Conservation (phyloP, 1,140 invertebrate species). For the Drosophila leontia region DNA sequence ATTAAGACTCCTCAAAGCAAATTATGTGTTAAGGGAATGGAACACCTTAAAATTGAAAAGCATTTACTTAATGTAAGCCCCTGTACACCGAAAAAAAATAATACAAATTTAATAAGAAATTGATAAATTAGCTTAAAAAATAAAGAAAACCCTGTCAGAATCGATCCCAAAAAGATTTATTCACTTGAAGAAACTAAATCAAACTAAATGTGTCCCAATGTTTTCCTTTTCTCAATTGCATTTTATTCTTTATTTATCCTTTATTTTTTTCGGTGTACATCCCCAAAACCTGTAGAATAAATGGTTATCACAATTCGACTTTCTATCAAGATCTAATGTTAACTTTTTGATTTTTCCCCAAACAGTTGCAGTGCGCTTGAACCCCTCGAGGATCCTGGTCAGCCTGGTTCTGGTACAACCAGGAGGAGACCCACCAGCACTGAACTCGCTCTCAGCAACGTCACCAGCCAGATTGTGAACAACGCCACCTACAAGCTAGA, state of each 20-base stretch:
- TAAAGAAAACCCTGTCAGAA: not conserved
- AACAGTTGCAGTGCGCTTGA: conserved; percentile 67
- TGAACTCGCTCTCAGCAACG: conserved; percentile 67
- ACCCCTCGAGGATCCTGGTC: conserved; percentile 29
- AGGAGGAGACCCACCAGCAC: conserved; percentile 58
- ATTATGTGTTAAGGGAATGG: not conserved
- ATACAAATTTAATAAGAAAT: not conserved
- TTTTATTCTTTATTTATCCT: not conserved
- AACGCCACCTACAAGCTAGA: conserved; percentile 72
- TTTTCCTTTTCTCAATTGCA: not conserved
- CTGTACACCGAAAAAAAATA: not conserved
- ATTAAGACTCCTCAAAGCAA: not conserved
- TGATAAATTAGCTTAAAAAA: no score
- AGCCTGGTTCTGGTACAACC: conserved; percentile 25
- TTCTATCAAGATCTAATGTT: not conserved
- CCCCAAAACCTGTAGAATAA: conserved; percentile 27
- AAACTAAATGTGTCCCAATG: not conserved
- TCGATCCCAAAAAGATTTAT: not conserved
- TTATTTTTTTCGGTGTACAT: conserved; percentile 4
- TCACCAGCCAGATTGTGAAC: conserved; percentile 74
- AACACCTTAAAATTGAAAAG: not conserved
- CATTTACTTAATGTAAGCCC: not conserved
- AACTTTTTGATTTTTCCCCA: not conserved
- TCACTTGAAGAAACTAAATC: not conserved
- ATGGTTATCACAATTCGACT: conserved; percentile 5